Base-by-base conservation (phyloP, 2,888 invertebrate species). In the Conus canariensis region DNA sequence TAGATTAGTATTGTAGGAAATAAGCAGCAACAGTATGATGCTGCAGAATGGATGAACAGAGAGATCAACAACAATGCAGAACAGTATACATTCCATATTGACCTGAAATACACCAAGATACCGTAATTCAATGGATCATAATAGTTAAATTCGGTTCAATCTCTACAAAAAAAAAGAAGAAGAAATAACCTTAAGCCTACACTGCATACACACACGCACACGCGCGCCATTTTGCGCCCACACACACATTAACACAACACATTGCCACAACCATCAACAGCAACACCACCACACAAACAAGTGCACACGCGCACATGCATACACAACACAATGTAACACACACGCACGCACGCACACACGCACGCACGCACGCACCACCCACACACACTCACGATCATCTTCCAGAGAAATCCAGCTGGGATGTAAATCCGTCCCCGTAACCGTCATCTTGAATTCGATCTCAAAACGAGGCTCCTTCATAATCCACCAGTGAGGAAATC, bases 401-500 rank as follows among this genome's bases (percentile, higher is more conserved):
- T 77, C 77, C 30, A 77, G 77, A 5, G 30, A 25, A 77, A 77
- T 30, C 77, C 77, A 77, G 30, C 5, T 9, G 16, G 77, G 82
- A 45, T 56, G 56, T 14, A 82, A 5, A 19, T 16, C 56, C 10
- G 8, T n/a, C 10, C 56, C 82, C 16, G 82, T 56, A 5, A 56
- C 56, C 19, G 14, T 16, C 82, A 83, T 56, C 22, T 16, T 56
- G 19, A 83, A 22, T 58, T 83, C 82, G 58, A 83, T 83, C 22
- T 83, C 56, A 22, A 83, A 83, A 16, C 56, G 82, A 83, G 82
- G 82, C 82, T 58, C 19, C 56, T 58, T 58, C 19, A 83, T 25
- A 3, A 83, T 58, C 82, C 82, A 83, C 82, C 82, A 83, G 19
- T 83, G 56, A 83, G 82, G 82, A 19, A 83, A 83, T 56, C 82